Conservation (phyloP, 2,888 invertebrate species). For the Tinea pellionella region DNA sequence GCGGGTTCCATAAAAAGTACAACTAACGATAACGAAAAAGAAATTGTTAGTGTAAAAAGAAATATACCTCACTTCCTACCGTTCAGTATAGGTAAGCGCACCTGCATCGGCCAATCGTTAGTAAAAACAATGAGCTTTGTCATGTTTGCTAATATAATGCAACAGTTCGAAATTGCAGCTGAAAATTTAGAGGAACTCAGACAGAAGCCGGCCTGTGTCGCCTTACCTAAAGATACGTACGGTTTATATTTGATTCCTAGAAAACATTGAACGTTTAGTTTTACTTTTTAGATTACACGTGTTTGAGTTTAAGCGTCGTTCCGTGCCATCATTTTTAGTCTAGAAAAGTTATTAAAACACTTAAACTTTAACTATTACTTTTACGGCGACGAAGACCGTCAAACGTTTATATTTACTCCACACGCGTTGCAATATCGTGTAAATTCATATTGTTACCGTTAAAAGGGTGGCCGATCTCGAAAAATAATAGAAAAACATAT, state of each 20-base stretch:
- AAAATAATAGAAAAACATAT: too few relatives aligned
- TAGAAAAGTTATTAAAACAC: too few relatives aligned
- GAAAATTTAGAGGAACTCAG: constrained; percentile 62
- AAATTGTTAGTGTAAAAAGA: constrained; percentile 50
- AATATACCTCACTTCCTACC: constrained; percentile 82
- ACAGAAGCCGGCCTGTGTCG: constrained; percentile 77
- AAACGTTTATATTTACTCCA: too few relatives aligned
- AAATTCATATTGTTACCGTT: too few relatives aligned
- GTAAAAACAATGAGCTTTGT: constrained; percentile 83
- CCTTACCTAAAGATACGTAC: constrained; percentile 79
- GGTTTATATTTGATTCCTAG: constrained; percentile 71
- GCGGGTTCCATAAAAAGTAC: constrained; percentile 29
- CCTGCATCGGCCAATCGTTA: constrained; percentile 85
- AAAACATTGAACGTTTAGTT: constrained; percentile 29
- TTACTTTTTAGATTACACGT: not conserved
- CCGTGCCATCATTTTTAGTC: not conserved
- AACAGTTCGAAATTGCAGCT: constrained; percentile 75
- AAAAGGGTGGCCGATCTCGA: too few relatives aligned
- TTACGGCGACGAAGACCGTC: too few relatives aligned
- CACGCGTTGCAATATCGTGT: too few relatives aligned
- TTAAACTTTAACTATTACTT: too few relatives aligned
- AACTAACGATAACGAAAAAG: constrained; percentile 40
- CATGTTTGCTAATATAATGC: constrained; percentile 77
- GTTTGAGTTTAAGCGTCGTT: not conserved
- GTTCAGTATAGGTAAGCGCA: constrained; percentile 88